phyloP scores from a whole-genome alignment of 1,140 invertebrate species.

The Drosophila kohkoa region DNA sequence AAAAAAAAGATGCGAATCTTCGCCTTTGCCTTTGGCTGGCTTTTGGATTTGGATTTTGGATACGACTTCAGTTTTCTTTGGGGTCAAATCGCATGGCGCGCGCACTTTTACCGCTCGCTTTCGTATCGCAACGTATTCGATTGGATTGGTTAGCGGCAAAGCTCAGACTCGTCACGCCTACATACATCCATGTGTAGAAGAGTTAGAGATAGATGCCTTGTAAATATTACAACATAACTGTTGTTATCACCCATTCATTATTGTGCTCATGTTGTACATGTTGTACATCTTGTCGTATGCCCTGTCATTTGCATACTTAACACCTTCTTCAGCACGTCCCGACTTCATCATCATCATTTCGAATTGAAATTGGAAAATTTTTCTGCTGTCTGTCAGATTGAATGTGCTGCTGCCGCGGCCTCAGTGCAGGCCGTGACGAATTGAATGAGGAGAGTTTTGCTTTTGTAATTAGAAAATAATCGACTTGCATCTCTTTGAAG shows the following conservation, averaged over 20 bases:
- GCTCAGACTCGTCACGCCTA: conserved; percentile 39
- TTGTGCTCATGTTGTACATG: conserved; percentile 31
- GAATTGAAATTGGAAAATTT: conserved; percentile 50
- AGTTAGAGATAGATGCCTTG: conserved; percentile 2
- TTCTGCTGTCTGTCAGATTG: conserved; percentile 46
- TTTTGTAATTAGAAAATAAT: conserved; percentile 71
- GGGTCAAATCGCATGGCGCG: conserved; percentile 51
- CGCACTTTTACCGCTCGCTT: conserved; percentile 60
- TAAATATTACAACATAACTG: conserved; percentile 67
- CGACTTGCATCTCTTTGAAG: conserved; percentile 50
- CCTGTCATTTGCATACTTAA: conserved; percentile 68
- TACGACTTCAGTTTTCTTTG: conserved; percentile 56
- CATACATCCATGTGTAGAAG: conserved; percentile 7
- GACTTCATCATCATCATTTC: conserved; percentile 1
- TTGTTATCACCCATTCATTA: conserved; percentile 34
- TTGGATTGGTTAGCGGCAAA: conserved; percentile 14
- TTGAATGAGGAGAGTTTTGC: conserved; percentile 43
- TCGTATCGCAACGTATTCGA: conserved; percentile 16
- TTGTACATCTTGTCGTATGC: conserved; percentile 38
- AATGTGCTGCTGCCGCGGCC: conserved; percentile 1
- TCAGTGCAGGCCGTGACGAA: conserved; percentile 12
- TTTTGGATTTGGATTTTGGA: conserved; percentile 52
- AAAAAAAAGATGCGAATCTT: conserved; percentile 62
- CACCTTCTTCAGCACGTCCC: conserved; percentile 36
- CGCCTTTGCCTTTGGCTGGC: conserved; percentile 42